Evolutionary conservation across 2,888 invertebrate species (phyloP).

Genomic region (Willowsia nigromaculata): DNA sequence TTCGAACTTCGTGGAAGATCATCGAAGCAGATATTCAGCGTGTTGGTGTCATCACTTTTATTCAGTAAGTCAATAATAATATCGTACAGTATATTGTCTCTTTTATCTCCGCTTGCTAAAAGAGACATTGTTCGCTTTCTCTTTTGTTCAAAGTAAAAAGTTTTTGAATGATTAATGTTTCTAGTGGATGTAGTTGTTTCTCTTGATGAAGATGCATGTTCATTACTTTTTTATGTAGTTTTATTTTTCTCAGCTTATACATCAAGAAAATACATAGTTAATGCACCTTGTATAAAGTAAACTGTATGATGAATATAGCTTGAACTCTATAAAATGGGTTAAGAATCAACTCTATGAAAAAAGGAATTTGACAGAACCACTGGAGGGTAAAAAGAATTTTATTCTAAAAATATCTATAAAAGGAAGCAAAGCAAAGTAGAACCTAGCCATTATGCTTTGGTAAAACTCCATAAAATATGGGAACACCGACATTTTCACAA

Average conservation of each 20-base stretch:
- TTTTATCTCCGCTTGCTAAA: not conserved
- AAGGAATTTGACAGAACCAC: no score
- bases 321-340: no score
- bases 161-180: not conserved
- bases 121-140: not conserved
- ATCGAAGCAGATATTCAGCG: constrained; percentile 81
- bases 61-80: constrained; percentile 80
- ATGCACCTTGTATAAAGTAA: no score
- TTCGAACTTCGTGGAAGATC: constrained; percentile 80
- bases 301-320: no score
- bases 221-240: not conserved
- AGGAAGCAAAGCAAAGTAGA: no score
- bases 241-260: not conserved
- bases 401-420: no score
- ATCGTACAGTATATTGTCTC: not conserved
- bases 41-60: constrained; percentile 81
- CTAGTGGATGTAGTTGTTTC: not conserved
- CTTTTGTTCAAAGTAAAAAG: not conserved
- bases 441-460: no score
- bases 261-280: not conserved
- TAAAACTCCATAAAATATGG: no score
- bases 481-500: no score
- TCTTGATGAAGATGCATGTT: not conserved
- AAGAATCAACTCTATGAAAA: no score
- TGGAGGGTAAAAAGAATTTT: no score